These are phyloP conservation scores for Catagonus wagneri DNA, from an alignment of 2,113 vertebrate genomes.

Conservation along the genomic window DNA sequence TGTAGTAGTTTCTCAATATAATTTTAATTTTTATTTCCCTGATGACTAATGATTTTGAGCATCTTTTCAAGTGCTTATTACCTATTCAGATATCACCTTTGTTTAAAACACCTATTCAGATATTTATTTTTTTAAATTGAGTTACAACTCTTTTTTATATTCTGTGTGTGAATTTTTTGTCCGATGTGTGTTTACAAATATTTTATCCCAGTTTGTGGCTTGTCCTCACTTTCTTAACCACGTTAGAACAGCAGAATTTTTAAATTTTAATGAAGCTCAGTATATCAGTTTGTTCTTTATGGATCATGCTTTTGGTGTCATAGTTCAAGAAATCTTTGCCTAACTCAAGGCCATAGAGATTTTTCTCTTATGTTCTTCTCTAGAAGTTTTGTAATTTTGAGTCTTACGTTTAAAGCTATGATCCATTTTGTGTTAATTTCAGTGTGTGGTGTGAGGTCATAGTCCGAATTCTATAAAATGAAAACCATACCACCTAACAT, in stretches of 20 bases:
- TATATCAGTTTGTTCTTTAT: background rate
- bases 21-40: slow-evolving; percentile 36
- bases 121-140: background rate
- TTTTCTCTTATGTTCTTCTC: background rate
- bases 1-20: background rate
- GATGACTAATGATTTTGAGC: background rate
- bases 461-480: background rate
- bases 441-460: background rate
- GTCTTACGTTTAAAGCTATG: background rate
- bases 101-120: background rate
- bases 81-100: background rate
- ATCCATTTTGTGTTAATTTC: background rate
- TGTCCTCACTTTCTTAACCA: slow-evolving; percentile 13
- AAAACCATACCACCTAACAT: background rate
- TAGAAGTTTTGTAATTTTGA: slow-evolving; percentile 20
- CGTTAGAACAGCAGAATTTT: background rate
- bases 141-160: background rate
- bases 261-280: background rate
- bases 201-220: background rate
- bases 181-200: background rate
- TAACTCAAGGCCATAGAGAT: background rate
- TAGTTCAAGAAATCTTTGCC: slow-evolving; percentile 17
- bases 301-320: background rate
- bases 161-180: background rate
- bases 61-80: slow-evolving; percentile 28